phyloP scores from a whole-genome alignment of 30 jellyfish, hydroid and myxozoan genomes.

The Rhopilema esculentum region DNA sequence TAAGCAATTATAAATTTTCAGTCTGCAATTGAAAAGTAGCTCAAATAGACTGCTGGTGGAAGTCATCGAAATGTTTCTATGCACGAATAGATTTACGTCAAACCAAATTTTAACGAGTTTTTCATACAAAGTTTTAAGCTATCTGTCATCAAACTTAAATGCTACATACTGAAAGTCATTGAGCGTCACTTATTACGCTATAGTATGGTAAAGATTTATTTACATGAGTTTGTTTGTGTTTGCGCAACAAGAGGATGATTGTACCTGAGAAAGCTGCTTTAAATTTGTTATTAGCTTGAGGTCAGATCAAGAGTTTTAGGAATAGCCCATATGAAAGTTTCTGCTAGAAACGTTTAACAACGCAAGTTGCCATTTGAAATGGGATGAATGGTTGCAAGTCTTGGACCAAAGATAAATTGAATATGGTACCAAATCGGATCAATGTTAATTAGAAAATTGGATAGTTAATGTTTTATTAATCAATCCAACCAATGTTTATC shows the following conservation, averaged over 20 bases:
- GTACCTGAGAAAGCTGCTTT: neutral
- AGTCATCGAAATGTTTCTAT: neutral
- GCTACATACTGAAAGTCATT: too few relatives aligned
- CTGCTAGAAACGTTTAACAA: neutral
- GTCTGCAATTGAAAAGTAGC: neutral
- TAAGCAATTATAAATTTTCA: neutral
- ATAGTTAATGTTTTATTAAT: slow-evolving; percentile 23
- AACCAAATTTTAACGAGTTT: neutral
- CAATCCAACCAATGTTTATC: slow-evolving; percentile 3
- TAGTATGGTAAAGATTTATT: neutral
- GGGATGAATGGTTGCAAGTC: slow-evolving; percentile 8
- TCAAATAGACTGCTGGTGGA: neutral
- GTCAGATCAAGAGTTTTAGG: neutral
- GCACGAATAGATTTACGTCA: neutral
- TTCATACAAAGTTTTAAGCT: too few relatives aligned
- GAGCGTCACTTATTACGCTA: too few relatives aligned
- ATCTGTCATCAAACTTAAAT: too few relatives aligned
- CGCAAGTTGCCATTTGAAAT: neutral
- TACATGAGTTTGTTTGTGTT: neutral
- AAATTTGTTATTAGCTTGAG: neutral
- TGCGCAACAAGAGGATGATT: neutral
- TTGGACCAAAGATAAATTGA: slow-evolving; percentile 3
- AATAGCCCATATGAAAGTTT: neutral
- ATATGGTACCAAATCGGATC: slow-evolving; percentile 22
- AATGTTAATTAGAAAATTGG: slow-evolving; percentile 25